These are phyloP conservation scores for Saccopteryx leptura DNA, from an alignment of 2,113 vertebrate species.

Conservation along the genomic window DNA sequence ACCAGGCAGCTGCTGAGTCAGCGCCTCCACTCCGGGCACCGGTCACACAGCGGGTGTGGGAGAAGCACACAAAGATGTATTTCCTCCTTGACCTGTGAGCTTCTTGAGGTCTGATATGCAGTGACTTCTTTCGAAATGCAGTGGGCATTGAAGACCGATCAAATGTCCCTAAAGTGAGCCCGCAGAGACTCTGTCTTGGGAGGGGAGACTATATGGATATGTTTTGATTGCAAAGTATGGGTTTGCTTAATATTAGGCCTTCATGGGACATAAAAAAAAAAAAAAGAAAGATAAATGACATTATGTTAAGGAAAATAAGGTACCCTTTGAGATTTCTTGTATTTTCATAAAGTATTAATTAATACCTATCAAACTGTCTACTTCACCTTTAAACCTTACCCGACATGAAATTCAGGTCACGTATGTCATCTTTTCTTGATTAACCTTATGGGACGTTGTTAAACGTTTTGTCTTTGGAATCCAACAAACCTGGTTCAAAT, in stretches of 20 bases:
- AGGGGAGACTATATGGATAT: background rate
- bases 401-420: background rate
- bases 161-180: background rate
- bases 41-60: background rate
- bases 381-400: background rate
- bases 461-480: background rate
- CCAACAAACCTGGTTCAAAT: background rate
- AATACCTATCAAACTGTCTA: background rate
- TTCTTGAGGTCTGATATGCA: background rate
- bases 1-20: rapidly evolving
- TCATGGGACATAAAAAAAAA: background rate
- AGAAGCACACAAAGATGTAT: background rate
- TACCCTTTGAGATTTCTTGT: background rate
- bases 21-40: rapidly evolving
- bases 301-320: constrained; percentile 8
- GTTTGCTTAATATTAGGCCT: background rate
- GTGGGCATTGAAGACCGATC: background rate
- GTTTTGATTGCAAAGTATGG: background rate
- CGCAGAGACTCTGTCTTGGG: background rate
- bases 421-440: background rate
- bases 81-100: background rate
- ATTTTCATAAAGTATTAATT: constrained; percentile 14
- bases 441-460: background rate
- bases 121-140: background rate
- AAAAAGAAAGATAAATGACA: background rate